A percentile compares a stretch with the other conserved stretches of the same genome.
phyloP scores from a whole-genome alignment of 2,797 vertebrate genomes.

The Novumbra hubbsi region DNA sequence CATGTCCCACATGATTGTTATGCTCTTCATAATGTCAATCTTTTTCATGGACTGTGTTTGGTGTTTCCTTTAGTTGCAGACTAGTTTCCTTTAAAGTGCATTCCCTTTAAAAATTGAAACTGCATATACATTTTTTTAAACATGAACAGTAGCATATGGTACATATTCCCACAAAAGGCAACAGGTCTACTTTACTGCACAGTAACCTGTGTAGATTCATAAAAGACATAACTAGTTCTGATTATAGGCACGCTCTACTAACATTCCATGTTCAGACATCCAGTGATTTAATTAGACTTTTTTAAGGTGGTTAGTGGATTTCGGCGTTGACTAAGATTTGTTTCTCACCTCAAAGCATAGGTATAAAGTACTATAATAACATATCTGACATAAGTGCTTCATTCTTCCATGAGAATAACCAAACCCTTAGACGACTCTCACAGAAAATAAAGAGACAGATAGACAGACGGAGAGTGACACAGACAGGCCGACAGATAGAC shows the following conservation, averaged over 20 bases:
- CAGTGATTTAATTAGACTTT: constrained; percentile 45
- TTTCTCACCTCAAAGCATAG: constrained; percentile 19
- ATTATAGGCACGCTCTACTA: constrained; percentile 4
- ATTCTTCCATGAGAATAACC: constrained; percentile 41
- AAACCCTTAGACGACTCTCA: constrained; percentile 30
- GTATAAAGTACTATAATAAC: constrained; percentile 14
- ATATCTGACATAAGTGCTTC: constrained; percentile 57
- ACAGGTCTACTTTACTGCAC: constrained; percentile 55
- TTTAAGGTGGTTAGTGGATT: background rate
- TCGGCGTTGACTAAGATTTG: constrained; percentile 9
- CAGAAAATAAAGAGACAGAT: constrained; percentile 60
- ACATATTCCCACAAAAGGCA: constrained; percentile 75
- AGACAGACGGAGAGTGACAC: too few relatives aligned
- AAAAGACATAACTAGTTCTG: constrained; percentile 26
- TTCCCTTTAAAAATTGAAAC: constrained; percentile 46
- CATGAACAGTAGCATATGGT: constrained; percentile 60
- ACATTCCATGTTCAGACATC: constrained; percentile 32
- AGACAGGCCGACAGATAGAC: background rate
- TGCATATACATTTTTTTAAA: constrained; percentile 47
- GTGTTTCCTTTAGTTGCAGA: constrained; percentile 39
- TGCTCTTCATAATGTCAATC: constrained; percentile 16
- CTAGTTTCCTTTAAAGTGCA: too few relatives aligned
- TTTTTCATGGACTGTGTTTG: constrained; percentile 42
- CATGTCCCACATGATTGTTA: constrained; percentile 17
- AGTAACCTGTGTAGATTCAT: constrained; percentile 34